A percentile compares a stretch with the other conserved stretches of the same genome.
These are phyloP conservation scores for Invenusta paracnida DNA, from an alignment of 2,888 invertebrate genomes.

Conservation along the genomic window DNA sequence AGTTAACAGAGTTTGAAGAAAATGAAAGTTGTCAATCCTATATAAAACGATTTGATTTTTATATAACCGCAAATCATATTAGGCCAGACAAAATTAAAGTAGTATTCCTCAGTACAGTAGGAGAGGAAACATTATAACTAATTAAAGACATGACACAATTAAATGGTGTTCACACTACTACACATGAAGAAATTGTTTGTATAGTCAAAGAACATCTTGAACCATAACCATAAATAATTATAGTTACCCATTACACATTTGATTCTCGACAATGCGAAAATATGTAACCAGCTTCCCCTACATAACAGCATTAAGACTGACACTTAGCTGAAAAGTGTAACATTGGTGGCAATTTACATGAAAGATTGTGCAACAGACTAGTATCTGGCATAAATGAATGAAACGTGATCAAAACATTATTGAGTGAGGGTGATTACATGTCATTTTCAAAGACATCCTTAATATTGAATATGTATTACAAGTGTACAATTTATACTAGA, in stretches of 20 bases:
- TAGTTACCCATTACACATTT: not conserved
- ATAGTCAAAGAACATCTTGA: not conserved
- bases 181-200: not conserved
- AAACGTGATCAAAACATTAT: too few relatives aligned
- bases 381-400: too few relatives aligned
- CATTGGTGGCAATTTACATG: not conserved
- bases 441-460: too few relatives aligned
- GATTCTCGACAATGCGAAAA: not conserved
- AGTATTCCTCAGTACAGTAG: not conserved
- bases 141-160: not conserved
- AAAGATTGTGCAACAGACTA: too few relatives aligned
- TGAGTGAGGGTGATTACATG: too few relatives aligned
- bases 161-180: not conserved
- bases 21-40: not conserved
- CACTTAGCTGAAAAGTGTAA: not conserved
- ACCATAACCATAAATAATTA: not conserved
- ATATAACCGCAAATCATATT: not conserved
- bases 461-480: too few relatives aligned
- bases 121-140: not conserved
- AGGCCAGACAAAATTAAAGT: not conserved
- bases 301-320: not conserved
- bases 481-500: too few relatives aligned
- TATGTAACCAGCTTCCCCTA: not conserved
- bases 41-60: not conserved
- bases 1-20: not conserved